Percentiles rank a stretch among this genome's conserved stretches.
Evolutionary conservation across 2,888 invertebrate genomes (phyloP).

Genomic region (Drosophila meridionalis): DNA sequence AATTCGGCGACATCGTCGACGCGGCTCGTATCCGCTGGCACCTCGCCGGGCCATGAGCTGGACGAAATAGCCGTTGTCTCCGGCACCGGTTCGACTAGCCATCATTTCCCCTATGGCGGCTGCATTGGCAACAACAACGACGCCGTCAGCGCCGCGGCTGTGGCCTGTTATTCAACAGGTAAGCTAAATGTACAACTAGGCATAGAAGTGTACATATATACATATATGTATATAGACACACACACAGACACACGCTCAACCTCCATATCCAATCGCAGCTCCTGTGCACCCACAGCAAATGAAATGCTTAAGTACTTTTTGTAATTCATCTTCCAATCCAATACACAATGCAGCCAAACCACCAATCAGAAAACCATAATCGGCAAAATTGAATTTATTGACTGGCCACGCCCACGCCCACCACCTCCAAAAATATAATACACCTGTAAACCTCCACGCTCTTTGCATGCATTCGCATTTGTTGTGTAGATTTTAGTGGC

Average conservation of each 20-base stretch:
- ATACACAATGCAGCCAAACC: slow-evolving; percentile 47
- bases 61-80: slow-evolving; percentile 90
- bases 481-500: slow-evolving; percentile 34
- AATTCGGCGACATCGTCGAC: slow-evolving; percentile 85
- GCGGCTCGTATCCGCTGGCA: slow-evolving; percentile 86
- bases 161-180: slow-evolving; percentile 82
- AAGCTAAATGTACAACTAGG: slow-evolving; percentile 14
- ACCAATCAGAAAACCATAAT: slow-evolving; percentile 19
- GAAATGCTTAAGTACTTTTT: slow-evolving; percentile 43
- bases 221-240: not conserved
- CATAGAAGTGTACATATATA: not conserved
- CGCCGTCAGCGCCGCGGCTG: slow-evolving; percentile 77
- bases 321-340: slow-evolving; percentile 22
- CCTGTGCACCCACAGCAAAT: slow-evolving; percentile 14
- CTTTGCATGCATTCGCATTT: slow-evolving; percentile 49
- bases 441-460: slow-evolving; percentile 4
- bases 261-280: slow-evolving; percentile 2
- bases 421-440: not conserved
- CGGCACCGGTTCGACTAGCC: slow-evolving; percentile 86
- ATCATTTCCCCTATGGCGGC: slow-evolving; percentile 84
- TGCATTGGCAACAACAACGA: slow-evolving; percentile 75
- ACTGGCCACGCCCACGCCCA: slow-evolving; percentile 5
- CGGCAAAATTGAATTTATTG: slow-evolving; percentile 29
- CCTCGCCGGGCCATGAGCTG: slow-evolving; percentile 86
- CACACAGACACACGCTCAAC: slow-evolving; percentile 2